Conservation (phyloP, 2,888 invertebrate species). For the Diarsia rubi region DNA sequence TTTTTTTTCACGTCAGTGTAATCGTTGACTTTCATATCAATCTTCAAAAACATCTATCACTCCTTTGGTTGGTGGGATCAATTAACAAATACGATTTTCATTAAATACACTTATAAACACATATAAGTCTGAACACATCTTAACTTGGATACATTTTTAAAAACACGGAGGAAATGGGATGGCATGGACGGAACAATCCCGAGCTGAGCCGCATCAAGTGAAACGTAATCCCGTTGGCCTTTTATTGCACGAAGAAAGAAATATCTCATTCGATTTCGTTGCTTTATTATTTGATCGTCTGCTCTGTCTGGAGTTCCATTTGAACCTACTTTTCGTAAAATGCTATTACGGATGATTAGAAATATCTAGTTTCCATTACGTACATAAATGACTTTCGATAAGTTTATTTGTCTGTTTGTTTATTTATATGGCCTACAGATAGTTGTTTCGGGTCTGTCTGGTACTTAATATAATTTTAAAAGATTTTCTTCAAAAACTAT, state of each 20-base stretch:
- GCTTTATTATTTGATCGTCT: conserved; percentile 33
- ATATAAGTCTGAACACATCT: neutral
- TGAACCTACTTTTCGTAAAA: conserved; percentile 11
- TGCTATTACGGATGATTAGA: neutral
- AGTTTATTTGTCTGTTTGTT: too few species aligned
- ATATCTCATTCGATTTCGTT: conserved; percentile 20
- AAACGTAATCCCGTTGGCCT: conserved; percentile 25
- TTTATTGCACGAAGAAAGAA: conserved; percentile 24
- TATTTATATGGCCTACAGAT: too few species aligned
- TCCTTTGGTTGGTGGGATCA: neutral
- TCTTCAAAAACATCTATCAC: neutral
- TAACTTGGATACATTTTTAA: conserved; percentile 5
- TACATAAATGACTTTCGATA: too few species aligned
- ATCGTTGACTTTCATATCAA: neutral
- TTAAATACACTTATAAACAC: neutral
- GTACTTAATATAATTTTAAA: too few species aligned
- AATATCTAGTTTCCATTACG: neutral
- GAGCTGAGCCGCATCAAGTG: conserved; percentile 19
- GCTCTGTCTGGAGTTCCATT: neutral
- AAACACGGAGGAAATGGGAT: conserved; percentile 1
- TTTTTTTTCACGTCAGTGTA: neutral
- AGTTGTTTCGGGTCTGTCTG: too few species aligned
- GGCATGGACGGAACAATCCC: neutral
- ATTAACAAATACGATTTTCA: conserved; percentile 1
- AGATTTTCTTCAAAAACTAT: too few species aligned